Evolutionary conservation across 2,797 vertebrate genomes (phyloP).

Genomic region (Odontamblyopus lacepedii): DNA sequence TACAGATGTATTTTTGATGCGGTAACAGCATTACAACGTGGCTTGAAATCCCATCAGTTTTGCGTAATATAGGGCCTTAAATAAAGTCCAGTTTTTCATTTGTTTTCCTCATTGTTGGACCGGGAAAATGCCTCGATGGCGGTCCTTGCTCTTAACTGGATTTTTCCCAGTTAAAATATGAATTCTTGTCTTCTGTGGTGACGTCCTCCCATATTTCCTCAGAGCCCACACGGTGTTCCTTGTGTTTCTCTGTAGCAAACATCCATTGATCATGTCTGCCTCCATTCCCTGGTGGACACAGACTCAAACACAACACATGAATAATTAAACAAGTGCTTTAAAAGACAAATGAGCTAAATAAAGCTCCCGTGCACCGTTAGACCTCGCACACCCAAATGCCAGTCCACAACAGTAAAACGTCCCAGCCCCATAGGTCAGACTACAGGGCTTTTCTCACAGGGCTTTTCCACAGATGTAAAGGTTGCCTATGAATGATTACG

Average conservation of each 20-base stretch:
- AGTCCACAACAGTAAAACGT: constrained; percentile 19
- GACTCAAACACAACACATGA: constrained; percentile 63
- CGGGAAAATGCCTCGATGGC: neutral
- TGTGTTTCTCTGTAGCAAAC: constrained; percentile 19
- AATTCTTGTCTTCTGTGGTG: neutral
- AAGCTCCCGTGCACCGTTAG: constrained; percentile 40
- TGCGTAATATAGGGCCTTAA: too few species aligned
- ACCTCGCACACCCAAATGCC: constrained; percentile 44
- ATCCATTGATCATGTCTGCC: constrained; percentile 61
- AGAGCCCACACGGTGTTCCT: constrained; percentile 22
- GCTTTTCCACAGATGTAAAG: constrained; percentile 22
- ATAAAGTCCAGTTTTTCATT: neutral
- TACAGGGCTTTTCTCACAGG: constrained; percentile 24
- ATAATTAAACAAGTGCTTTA: constrained; percentile 77
- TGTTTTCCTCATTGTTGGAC: neutral
- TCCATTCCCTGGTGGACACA: constrained; percentile 33
- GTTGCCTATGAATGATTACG: constrained; percentile 44
- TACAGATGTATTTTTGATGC: too few species aligned
- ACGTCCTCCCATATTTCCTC: constrained; percentile 22
- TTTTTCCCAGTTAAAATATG: neutral
- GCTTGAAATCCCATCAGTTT: too few species aligned
- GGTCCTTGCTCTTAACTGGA: neutral
- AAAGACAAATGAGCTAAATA: constrained; percentile 76
- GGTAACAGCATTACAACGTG: too few species aligned
- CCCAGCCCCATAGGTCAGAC: constrained; percentile 32